phyloP scores from a whole-genome alignment of 2,113 vertebrate species.

The human region DNA sequence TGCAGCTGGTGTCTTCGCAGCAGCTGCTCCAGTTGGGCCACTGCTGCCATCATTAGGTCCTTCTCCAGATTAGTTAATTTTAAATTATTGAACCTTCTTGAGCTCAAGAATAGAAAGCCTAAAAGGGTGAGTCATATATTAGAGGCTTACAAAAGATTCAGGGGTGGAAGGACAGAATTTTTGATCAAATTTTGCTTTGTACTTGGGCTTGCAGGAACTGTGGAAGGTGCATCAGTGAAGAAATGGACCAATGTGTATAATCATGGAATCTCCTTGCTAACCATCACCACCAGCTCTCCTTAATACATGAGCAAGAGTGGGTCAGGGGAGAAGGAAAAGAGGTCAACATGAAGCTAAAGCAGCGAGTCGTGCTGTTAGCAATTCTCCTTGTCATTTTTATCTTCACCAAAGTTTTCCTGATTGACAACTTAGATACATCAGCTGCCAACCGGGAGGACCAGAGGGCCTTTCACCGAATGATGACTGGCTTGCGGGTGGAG shows the following conservation, averaged over 20 bases:
- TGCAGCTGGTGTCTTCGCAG: no score
- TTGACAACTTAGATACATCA: slow-evolving; percentile 96
- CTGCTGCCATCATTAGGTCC: neutral
- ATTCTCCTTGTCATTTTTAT: slow-evolving; percentile 97
- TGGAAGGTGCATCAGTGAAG: slow-evolving; percentile 64
- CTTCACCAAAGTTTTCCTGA: slow-evolving; percentile 97
- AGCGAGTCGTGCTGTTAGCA: slow-evolving; percentile 95
- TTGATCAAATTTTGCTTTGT: slow-evolving; percentile 51
- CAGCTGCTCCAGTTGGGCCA: no score
- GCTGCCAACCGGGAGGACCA: slow-evolving; percentile 95
- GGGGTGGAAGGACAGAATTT: neutral
- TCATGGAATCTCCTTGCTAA: slow-evolving; percentile 74
- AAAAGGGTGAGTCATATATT: neutral
- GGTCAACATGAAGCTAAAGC: slow-evolving; percentile 97
- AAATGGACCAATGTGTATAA: slow-evolving; percentile 49
- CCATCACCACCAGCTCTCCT: slow-evolving; percentile 67
- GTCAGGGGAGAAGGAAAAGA: slow-evolving; percentile 65
- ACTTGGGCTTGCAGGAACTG: slow-evolving; percentile 79
- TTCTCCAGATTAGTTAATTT: neutral
- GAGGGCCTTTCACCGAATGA: slow-evolving; percentile 95
- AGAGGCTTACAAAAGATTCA: neutral
- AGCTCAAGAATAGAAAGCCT: neutral
- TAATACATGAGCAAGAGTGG: slow-evolving; percentile 73
- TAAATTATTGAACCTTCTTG: slow-evolving; percentile 30
- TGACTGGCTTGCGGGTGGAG: slow-evolving; percentile 89